phyloP scores from a whole-genome alignment of 2,888 invertebrate genomes.

The Coleophora deauratella region DNA sequence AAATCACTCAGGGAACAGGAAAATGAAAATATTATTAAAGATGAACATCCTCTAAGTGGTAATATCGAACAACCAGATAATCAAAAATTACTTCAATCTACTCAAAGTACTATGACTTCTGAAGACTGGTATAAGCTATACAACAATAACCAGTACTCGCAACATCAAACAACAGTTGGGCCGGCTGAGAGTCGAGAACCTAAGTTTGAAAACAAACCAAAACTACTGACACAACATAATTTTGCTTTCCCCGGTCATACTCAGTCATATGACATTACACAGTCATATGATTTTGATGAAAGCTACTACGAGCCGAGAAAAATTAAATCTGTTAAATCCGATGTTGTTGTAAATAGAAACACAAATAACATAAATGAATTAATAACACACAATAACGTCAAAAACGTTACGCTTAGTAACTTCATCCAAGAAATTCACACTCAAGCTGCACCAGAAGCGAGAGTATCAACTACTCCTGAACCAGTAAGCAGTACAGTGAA shows the following conservation, averaged over 20 bases:
- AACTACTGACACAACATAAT: constrained; percentile 38
- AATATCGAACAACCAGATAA: constrained; percentile 4
- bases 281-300: constrained; percentile 44
- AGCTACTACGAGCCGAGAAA: constrained; percentile 33
- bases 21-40: constrained; percentile 9
- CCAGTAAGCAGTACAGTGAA: constrained; percentile 19
- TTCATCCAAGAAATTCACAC: constrained; percentile 10
- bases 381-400: constrained; percentile 12
- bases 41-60: constrained; percentile 1
- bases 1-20: constrained; percentile 5
- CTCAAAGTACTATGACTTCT: constrained; percentile 9
- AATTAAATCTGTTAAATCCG: constrained; percentile 22
- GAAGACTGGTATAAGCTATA: constrained; percentile 10
- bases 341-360: constrained; percentile 13
- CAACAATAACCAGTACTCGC: constrained; percentile 1
- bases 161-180: constrained; percentile 1
- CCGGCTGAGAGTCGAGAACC: constrained; percentile 8
- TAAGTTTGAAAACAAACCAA: constrained; percentile 20
- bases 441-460: constrained; percentile 19
- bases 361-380: constrained; percentile 17
- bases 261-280: constrained; percentile 23
- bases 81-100: constrained; percentile 2
- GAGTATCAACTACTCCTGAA: constrained; percentile 19
- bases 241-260: constrained; percentile 40
- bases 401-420: constrained; percentile 7